phyloP scores from a whole-genome alignment of 2,797 vertebrate species.

The Etheostoma perlongum region DNA sequence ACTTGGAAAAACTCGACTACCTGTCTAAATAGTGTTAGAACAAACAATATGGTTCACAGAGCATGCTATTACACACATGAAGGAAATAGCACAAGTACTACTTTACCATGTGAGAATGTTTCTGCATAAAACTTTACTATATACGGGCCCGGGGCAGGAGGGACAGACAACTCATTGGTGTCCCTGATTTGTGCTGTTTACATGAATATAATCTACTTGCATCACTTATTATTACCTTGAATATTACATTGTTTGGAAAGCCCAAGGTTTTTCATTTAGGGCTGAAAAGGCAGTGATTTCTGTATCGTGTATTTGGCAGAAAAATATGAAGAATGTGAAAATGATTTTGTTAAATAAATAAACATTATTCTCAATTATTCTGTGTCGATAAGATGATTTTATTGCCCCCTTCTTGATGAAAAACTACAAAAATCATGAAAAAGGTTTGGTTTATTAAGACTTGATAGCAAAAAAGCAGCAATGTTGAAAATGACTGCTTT shows the following conservation, averaged over 20 bases:
- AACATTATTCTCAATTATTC: slow-evolving; percentile 33
- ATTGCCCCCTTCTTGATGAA: background rate
- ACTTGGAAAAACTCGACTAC: slow-evolving; percentile 5
- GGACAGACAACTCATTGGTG: background rate
- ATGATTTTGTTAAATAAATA: slow-evolving; percentile 58
- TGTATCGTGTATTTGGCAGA: slow-evolving; percentile 37
- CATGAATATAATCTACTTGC: slow-evolving; percentile 42
- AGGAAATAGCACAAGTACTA: background rate
- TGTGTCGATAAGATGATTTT: slow-evolving; percentile 3
- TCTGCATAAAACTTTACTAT: slow-evolving; percentile 7
- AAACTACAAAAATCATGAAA: background rate
- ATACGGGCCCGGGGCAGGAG: background rate
- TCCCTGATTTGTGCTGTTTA: slow-evolving; percentile 35
- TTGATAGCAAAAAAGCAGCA: background rate
- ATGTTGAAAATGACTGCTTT: background rate
- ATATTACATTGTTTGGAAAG: background rate
- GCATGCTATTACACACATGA: slow-evolving; percentile 7
- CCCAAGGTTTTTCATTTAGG: background rate
- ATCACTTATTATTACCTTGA: slow-evolving; percentile 32
- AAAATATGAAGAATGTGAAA: slow-evolving; percentile 53
- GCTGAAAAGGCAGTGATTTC: slow-evolving; percentile 4
- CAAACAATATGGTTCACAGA: background rate
- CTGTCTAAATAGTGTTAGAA: slow-evolving; percentile 4
- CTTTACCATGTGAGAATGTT: slow-evolving; percentile 19
- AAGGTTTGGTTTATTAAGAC: background rate